Percentiles rank a stretch among this genome's conserved stretches.
Conservation (phyloP, 2,113 vertebrate species). For the Microcebus lehilahytsara region DNA sequence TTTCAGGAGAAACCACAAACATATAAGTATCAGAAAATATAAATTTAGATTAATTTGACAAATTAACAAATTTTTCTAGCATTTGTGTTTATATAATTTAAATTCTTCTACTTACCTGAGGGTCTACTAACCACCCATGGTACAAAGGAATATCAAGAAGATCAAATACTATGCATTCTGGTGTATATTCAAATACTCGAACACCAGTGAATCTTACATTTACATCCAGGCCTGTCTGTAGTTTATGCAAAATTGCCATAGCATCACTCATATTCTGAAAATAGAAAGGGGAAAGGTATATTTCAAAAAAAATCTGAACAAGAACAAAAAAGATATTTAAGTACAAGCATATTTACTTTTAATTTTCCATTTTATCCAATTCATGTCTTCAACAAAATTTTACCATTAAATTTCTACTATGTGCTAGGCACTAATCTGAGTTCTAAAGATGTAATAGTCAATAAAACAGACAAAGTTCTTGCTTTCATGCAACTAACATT, state of each 20-base stretch:
- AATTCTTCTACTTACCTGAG: constrained; percentile 89
- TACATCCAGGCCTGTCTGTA: constrained; percentile 98
- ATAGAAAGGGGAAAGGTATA: constrained; percentile 49
- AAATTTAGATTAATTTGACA: not conserved
- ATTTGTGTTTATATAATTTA: constrained; percentile 5
- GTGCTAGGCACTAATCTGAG: not conserved
- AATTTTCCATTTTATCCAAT: constrained; percentile 15
- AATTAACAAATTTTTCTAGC: not conserved
- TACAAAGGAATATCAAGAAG: constrained; percentile 98
- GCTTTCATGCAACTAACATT: not conserved
- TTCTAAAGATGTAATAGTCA: not conserved
- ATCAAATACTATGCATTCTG: constrained; percentile 99
- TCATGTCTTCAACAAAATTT: not conserved
- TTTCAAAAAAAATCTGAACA: not conserved
- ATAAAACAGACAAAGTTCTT: not conserved
- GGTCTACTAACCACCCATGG: constrained; percentile 98
- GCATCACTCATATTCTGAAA: constrained; percentile 98
- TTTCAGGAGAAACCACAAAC: constrained; percentile 37
- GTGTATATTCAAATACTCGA: constrained; percentile 97
- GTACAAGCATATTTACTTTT: not conserved
- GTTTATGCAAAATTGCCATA: constrained; percentile 97
- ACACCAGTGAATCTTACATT: constrained; percentile 99
- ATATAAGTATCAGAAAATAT: constrained; percentile 5
- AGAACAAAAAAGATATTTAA: not conserved
- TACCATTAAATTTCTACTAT: not conserved